These are phyloP conservation scores for Menidia beryllina DNA, from an alignment of 2,113 vertebrate species.

Conservation along the genomic window DNA sequence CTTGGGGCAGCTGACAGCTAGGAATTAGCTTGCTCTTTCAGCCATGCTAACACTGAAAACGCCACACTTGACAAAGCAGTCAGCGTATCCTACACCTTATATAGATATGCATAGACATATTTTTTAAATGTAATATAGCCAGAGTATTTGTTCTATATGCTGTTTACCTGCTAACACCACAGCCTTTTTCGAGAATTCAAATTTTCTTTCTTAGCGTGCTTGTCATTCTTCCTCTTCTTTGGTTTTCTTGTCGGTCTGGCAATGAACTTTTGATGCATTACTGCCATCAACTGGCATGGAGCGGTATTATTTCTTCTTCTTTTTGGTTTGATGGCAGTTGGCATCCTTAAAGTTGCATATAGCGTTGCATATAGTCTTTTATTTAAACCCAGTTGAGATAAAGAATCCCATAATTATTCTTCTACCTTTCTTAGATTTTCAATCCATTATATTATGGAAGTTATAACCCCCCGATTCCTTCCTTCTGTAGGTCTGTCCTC, in stretches of 20 bases:
- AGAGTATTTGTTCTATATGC: not conserved
- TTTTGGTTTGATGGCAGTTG: too few relatives aligned
- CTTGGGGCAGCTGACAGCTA: not conserved
- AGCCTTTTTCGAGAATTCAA: not conserved
- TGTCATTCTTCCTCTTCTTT: not conserved
- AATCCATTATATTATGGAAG: too few relatives aligned
- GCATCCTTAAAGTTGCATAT: too few relatives aligned
- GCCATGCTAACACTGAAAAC: not conserved
- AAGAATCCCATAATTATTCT: too few relatives aligned
- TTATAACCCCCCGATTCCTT: too few relatives aligned
- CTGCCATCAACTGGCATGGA: too few relatives aligned
- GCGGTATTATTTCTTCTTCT: too few relatives aligned
- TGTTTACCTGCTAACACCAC: slow-evolving; percentile 4
- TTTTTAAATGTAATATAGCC: not conserved
- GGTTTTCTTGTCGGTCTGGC: slow-evolving; percentile 5
- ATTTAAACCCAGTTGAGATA: too few relatives aligned
- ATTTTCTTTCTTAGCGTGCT: slow-evolving; percentile 5
- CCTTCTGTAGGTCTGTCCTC: too few relatives aligned
- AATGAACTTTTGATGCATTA: not conserved
- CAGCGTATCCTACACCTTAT: not conserved
- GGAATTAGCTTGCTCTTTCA: not conserved
- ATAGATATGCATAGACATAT: not conserved
- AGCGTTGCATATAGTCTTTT: too few relatives aligned
- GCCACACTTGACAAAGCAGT: not conserved
- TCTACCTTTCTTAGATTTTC: too few relatives aligned